Evolutionary conservation across 2,888 invertebrate species (phyloP), one percentile per base, ranked within the genome.

Genomic region (Colletes collaris): DNA sequence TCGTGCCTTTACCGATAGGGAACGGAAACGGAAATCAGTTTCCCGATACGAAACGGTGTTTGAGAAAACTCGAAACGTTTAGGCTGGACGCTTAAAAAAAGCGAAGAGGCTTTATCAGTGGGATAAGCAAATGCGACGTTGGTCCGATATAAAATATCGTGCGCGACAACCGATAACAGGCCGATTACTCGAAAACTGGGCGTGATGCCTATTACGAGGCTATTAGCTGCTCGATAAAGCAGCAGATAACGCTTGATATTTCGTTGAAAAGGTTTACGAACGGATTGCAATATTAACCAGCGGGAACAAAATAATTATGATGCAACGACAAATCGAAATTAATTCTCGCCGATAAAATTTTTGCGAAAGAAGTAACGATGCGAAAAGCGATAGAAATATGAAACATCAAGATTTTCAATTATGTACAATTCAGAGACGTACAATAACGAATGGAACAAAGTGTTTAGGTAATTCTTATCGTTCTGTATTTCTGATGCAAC

Each of bases 121-220:
- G 60, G 86, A 87, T 87, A 87, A 85, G 74, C 86, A 85, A 86
- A 85, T 86, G 81, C 78, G 78, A 71, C 65, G 52, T 73, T 65
- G 74, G 79, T 50, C 58, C 80, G 73, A 67, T 74, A 74, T 66
- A 58, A 62, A 80, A 74, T 72, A 72, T 73, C 72, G 76, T 69
- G 58, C 76, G 44, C 75, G 75, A 74, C 70, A 76, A 72, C 50
- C 66, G 86, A 86, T 87, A 86, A 87, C 75, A 46, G 67, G 27
- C 70, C 74, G 87, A 86, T 86, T 87, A 85, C 85, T 78, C 70
- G 72, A 79, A 81, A 87, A 81, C 79, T 82, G 78, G 79, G 82
- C 72, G 87, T 87, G 82, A 87, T 85, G 66, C 79, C 85, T 82
- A 87, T 87, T 87, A 87, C 81, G 81, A 67, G 81, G 80, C 84